Evolutionary conservation across 2,797 vertebrate species (phyloP), one percentile per base, ranked within the genome.

Genomic region (Cossypha caffra): DNA sequence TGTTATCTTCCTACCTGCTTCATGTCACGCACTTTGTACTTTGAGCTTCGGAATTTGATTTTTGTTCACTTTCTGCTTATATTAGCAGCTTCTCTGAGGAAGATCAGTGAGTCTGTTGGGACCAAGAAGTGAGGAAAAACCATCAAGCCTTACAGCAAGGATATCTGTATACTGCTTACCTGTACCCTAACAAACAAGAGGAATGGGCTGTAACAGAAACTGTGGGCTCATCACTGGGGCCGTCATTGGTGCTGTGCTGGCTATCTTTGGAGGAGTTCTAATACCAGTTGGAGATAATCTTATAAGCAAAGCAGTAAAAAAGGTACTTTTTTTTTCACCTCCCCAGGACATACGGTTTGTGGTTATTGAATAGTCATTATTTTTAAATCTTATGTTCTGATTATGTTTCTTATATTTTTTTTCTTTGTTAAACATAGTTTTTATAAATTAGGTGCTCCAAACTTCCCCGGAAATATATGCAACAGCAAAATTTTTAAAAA

Each of bases 271-370:
- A 84, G 98, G 98, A 23, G 40, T 99, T 78, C 98, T 99, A 5
- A 98, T 99, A 91, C 99, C 99, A 0, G 35, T 99, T 52, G 99
- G 99, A 90, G 93, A 99, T 84, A 54, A 55, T 24, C 10, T 99
- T 40, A 98, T 99, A 89, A 4, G 85, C 54, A 96, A 87, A 81
- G 98, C 98, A 24, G 98, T 99, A 90, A 82, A 95, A 78, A 98
- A 98, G 99, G 99, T 99, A 98, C 13, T 38, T 8, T 28, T 48
- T 9, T 58, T 51, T 11, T 16, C 23, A 40, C 5, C 24, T 23
- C 15, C 15, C 11, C 4, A 29, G 13, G 61, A 5, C 35, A 13
- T 50, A n/a, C 47, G 5, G 5, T 75, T 68, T 92, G 16, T 55
- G 18, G 4, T 29, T 75, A 47, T 28, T 82, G 9, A 69, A 51